Percentiles rank a stretch among this genome's conserved stretches.
These are phyloP conservation scores for Gallinago nigripennis DNA, from an alignment of 2,797 vertebrate genomes.

Conservation along the genomic window DNA sequence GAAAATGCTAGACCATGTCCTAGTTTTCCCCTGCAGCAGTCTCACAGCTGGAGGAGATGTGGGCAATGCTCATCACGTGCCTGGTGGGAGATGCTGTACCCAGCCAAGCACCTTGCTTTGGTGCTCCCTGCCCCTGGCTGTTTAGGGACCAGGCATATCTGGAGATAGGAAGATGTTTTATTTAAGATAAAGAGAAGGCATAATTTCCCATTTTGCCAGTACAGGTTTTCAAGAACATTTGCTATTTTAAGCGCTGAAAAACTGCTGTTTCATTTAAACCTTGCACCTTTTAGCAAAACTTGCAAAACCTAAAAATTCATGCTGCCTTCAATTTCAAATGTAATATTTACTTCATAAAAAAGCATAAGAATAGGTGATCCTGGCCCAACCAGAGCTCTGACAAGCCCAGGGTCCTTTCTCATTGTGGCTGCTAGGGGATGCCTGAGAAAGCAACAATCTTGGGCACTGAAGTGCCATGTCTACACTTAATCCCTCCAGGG, in stretches of 20 bases:
- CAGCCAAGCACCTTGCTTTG: background rate
- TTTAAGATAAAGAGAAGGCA: background rate
- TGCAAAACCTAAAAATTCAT: background rate
- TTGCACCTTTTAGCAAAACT: background rate
- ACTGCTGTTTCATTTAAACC: background rate
- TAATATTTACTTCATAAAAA: background rate
- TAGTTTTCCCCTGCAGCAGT: background rate
- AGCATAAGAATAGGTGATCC: background rate
- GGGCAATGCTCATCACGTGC: background rate
- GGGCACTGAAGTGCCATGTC: no score
- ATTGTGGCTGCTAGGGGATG: background rate
- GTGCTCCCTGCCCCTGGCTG: background rate
- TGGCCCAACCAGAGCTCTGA: background rate
- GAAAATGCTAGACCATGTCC: background rate
- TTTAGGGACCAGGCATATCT: background rate
- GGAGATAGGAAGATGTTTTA: background rate
- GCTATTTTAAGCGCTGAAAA: background rate
- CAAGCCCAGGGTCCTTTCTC: background rate
- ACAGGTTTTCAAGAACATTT: background rate
- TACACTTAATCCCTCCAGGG: no score
- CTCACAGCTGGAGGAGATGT: accelerated
- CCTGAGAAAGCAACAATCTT: background rate
- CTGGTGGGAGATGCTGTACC: background rate
- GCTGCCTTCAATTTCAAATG: background rate
- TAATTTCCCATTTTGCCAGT: background rate